Conservation (phyloP, 2,888 invertebrate species). For the Dolomedes plantarius region DNA sequence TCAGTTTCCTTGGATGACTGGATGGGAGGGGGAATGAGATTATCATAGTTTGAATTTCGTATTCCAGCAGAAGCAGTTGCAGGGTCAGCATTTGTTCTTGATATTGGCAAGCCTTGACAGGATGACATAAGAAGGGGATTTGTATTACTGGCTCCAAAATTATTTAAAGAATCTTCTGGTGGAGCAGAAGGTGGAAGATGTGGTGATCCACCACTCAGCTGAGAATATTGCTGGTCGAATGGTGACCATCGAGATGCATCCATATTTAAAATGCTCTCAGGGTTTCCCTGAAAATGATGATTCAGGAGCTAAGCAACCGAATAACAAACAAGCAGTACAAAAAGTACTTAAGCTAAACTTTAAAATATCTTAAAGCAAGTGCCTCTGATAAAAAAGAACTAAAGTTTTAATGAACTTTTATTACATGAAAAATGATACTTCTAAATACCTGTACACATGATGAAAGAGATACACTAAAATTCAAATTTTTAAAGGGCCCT, state of each 20-base stretch:
- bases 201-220: slow-evolving; percentile 38
- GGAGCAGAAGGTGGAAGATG: slow-evolving; percentile 37
- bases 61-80: not conserved
- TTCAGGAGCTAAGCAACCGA: slow-evolving; percentile 68
- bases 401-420: not conserved
- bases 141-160: slow-evolving; percentile 28
- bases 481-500: too few relatives aligned
- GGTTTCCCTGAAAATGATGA: slow-evolving; percentile 64
- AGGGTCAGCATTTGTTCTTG: slow-evolving; percentile 19
- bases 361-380: slow-evolving; percentile 52
- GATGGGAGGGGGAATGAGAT: slow-evolving; percentile 29
- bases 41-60: slow-evolving; percentile 27
- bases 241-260: slow-evolving; percentile 52
- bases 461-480: too few relatives aligned
- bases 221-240: slow-evolving; percentile 40
- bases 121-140: slow-evolving; percentile 26
- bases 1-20: slow-evolving; percentile 44
- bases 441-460: too few relatives aligned
- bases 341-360: slow-evolving; percentile 33
- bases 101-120: slow-evolving; percentile 28
- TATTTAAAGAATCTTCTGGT: slow-evolving; percentile 56
- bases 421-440: not conserved
- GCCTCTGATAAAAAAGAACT: slow-evolving; percentile 13
- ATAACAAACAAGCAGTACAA: slow-evolving; percentile 45
- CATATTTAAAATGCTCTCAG: slow-evolving; percentile 48